Percentiles rank a stretch among this genome's conserved stretches.
Evolutionary conservation across 2,888 invertebrate genomes (phyloP).

Genomic region (Autographa gamma): DNA sequence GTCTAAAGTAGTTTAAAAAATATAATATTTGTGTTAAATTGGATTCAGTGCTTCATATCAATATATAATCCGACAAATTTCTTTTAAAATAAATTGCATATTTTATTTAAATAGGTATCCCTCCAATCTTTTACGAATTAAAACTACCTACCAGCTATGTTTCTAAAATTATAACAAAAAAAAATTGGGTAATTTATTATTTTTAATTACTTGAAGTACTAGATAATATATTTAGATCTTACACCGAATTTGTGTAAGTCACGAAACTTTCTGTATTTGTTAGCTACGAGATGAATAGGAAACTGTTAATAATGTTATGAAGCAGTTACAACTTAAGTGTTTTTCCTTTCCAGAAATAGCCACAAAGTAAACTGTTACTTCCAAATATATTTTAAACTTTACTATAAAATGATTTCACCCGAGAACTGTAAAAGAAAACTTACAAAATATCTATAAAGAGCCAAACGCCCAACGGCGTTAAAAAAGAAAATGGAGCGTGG

Average conservation of each 20-base stretch:
- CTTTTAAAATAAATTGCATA: too few relatives aligned
- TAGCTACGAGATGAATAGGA: background rate
- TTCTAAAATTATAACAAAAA: too few relatives aligned
- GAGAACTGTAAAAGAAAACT: conserved; percentile 40
- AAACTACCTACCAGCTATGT: too few relatives aligned
- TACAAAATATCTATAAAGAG: conserved; percentile 43
- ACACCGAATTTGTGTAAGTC: too few relatives aligned
- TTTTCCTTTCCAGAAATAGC: background rate
- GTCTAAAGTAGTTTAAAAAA: conserved; percentile 53
- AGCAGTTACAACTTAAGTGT: background rate
- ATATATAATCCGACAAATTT: too few relatives aligned
- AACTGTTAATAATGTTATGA: too few relatives aligned
- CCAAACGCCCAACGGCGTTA: conserved; percentile 47
- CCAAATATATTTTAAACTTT: background rate
- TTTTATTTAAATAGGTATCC: too few relatives aligned
- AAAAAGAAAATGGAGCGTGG: conserved; percentile 49
- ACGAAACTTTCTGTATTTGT: background rate
- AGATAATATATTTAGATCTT: too few relatives aligned
- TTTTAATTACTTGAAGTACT: too few relatives aligned
- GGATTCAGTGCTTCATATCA: conserved; percentile 4
- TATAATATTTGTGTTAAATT: conserved; percentile 33
- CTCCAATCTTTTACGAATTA: too few relatives aligned
- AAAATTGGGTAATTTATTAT: too few relatives aligned
- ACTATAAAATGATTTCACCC: conserved; percentile 12
- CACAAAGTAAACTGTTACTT: background rate